Base-by-base conservation (phyloP, 1,140 invertebrate genomes). In the Drosophila chauvacae region DNA sequence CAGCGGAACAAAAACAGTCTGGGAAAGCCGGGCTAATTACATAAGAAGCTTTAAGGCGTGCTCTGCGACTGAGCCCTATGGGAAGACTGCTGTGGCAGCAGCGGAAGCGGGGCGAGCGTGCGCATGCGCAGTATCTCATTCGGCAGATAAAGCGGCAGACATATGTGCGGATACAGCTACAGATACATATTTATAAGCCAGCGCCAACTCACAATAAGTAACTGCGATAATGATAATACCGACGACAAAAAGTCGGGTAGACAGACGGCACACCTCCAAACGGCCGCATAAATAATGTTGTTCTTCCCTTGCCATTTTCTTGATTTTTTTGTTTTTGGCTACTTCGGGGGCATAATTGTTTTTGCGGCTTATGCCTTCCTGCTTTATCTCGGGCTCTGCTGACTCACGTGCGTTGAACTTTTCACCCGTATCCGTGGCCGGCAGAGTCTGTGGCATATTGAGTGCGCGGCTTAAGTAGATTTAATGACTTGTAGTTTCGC, bases 381-480 rank as follows among this genome's bases (percentile, higher is more conserved):
- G 44, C 69, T 26, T 47, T n/a, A 10, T 41, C 45, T 23, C 26
- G 14, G 26, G 30, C 44, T 51, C 72, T 71, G 80, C 84, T 84
- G 77, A 88, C 58, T 90, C 81, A 90, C 85, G 85, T 70, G 74
- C 85, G 80, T 85, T 88, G 81, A 88, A 88, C 85, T 88, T 79
- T 85, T 90, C 81, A 90, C 85, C 85, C 85, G 79, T 80, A 80
- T 71, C 64, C 62, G 26, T 62, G 20, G 35, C 20, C 33, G 16
- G 56, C 20, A 48, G 69, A 63, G 61, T 39, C 41, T 73, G 42
- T 74, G 71, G 74, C 58, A 60, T 57, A 71, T 68, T 74, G 61
- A 74, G 82, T 86, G 65, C 57, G 64, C 61, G 77, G 62, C 85
- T 81, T 90, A 90, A 90, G 85, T 75, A 85, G 85, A 79, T 81